Percentiles rank a stretch among this genome's conserved stretches.
Conservation (phyloP, 1,140 invertebrate species). For the Drosophila ironensis region DNA sequence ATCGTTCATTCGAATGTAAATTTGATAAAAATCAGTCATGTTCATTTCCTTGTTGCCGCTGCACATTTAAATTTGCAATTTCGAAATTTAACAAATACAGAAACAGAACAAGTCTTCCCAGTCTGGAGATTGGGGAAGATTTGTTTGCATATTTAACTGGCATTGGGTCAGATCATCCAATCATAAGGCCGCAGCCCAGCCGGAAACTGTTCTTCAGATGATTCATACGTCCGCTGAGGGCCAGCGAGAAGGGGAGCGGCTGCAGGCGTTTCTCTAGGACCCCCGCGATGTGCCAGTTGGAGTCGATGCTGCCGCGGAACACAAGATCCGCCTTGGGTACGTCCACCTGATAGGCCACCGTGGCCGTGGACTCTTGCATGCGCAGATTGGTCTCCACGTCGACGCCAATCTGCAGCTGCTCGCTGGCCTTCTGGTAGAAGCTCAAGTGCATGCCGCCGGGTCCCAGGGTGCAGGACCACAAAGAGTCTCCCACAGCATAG, state of each 20-base stretch:
- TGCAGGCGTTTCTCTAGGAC: constrained; percentile 96
- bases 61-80: constrained; percentile 1
- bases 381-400: constrained; percentile 93
- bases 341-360: constrained; percentile 98
- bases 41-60: background rate
- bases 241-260: constrained; percentile 96
- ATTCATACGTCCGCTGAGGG: constrained; percentile 95
- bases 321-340: constrained; percentile 97
- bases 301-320: constrained; percentile 96
- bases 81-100: background rate
- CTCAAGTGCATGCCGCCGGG: constrained; percentile 91
- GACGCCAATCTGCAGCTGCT: constrained; percentile 92
- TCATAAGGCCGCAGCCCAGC: constrained; percentile 93
- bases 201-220: constrained; percentile 94
- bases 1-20: background rate
- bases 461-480: constrained; percentile 89
- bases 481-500: constrained; percentile 85
- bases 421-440: constrained; percentile 97
- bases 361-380: constrained; percentile 94
- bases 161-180: too few relatives aligned
- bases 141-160: background rate
- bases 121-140: too few relatives aligned
- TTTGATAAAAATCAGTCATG: background rate
- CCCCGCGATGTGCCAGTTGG: constrained; percentile 96
- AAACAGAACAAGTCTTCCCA: background rate